Evolutionary conservation across 2,797 vertebrate genomes (phyloP), one percentile per base, ranked within the genome.

Genomic region (Lophotriccus pileatus): DNA sequence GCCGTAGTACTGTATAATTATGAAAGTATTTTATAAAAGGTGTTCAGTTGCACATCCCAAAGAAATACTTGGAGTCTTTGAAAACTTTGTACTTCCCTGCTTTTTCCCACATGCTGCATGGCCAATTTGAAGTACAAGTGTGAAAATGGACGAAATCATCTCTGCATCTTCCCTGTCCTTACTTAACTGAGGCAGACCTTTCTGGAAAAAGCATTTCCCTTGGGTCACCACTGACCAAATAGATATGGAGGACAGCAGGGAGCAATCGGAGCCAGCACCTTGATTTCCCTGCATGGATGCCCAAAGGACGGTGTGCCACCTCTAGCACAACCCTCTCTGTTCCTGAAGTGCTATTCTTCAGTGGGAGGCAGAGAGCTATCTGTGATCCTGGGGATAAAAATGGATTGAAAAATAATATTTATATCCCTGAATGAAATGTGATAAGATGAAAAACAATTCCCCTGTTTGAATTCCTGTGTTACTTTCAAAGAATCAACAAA

Each of bases 271-370:
- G 44, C 14, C 19, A 17, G 56, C 25, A 24, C 41, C 28, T 74
- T 6, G 0, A 10, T 50, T 79, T 63, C 32, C n/a, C 34, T 37
- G 37, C 25, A 8, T 0, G 1, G 53, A 17, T 3, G 2, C 23
- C 14, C 28, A 14, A 8, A 1, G 6, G 12, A 16, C 11, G 8
- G 9, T 10, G 5, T 21, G 23, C 9, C 8, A 2, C 9, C 30
- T 66, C 49, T 56, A 49, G 52, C 34, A 50, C 55, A 70, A 12
- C 23, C 37, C 34, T 74, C 47, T 66, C 68, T 47, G 14, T 25
- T 83, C 27, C 20, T 30, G 9, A 18, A 50, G 34, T 23, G 25
- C 22, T 55, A 0, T 37, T 81, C 55, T 67, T 47, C 37, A 32
- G 47, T 9, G 2, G 32, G 36, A 64, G 36, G 56, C 9, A 37